Evolutionary conservation across 2,888 invertebrate genomes (phyloP), one percentile per base, ranked within the genome.

Genomic region (Chrysolina oricalcia): DNA sequence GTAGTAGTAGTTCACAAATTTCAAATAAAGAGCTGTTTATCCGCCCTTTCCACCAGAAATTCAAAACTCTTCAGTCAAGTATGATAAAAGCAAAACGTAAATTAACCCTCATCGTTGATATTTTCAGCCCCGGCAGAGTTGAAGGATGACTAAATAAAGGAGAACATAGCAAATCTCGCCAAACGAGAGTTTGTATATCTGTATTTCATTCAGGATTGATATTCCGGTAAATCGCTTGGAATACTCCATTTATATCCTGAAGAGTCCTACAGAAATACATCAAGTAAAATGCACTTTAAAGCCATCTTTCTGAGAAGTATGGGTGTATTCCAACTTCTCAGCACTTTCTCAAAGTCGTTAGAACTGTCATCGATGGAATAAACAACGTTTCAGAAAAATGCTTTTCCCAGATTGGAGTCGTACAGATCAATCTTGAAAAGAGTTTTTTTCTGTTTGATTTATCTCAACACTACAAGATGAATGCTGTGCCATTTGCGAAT

Each of bases 251-350:
- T 41, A 68, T 40, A 53, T 68, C 15, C 59, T 35, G 1, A n/a
- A 27, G 5, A 48, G 27, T 50, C 35, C 35, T 19, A 53, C 53
- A 53, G 53, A 15, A 53, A 35, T 27, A 48, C 41, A 68, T 48
- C 27, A 53, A 40, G 68, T 53, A 15, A 27, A 68, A 68, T 68
- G 68, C 68, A 68, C 27, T 68, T 68, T 40, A 53, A 21, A 68
- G 27, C 40, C 50, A 17, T 68, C 68, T 40, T 48, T 68, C 46
- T 3, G 19, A 17, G 17, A 67, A 27, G 19, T 50, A 41, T 23
- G 15, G 17, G 19, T n/a, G 23, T 48, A 66, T 66, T 43, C 0
- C 21, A 66, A 66, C 43, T 46, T 21, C 46, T 27, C 21, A n/a
- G 13, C 23, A 21, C 46, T 66, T 21, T 46, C 15, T 9, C 23